Evolutionary conservation across 2,113 vertebrate genomes (phyloP).

Genomic region (Osmerus eperlanus): DNA sequence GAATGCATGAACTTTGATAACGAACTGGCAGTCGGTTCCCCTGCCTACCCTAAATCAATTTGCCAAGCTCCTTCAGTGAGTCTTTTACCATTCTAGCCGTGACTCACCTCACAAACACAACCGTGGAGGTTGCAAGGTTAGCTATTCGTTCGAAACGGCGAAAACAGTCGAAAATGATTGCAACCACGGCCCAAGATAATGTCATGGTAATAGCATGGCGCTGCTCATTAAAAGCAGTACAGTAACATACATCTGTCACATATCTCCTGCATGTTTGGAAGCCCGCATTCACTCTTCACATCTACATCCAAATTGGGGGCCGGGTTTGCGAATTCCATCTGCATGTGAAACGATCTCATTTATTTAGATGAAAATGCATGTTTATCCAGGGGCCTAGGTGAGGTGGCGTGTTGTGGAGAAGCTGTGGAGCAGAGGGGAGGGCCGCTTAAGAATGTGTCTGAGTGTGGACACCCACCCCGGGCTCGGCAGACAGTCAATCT

Average conservation of each 20-base stretch:
- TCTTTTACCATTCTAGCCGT: conserved; percentile 54
- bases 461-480: conserved; percentile 47
- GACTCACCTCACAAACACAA: neutral
- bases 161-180: conserved; percentile 65
- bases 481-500: conserved; percentile 57
- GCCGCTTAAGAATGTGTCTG: conserved; percentile 45
- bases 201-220: conserved; percentile 41
- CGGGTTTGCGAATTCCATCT: conserved; percentile 42
- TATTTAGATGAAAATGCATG: conserved; percentile 52
- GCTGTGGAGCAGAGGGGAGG: conserved; percentile 35
- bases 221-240: conserved; percentile 47
- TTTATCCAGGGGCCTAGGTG: neutral
- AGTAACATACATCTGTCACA: conserved; percentile 39
- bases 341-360: conserved; percentile 50
- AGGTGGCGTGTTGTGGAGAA: conserved; percentile 39
- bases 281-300: conserved; percentile 60
- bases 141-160: conserved; percentile 51
- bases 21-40: conserved; percentile 60
- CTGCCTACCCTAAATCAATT: conserved; percentile 70
- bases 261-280: conserved; percentile 49
- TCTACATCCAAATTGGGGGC: conserved; percentile 63
- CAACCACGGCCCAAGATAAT: conserved; percentile 33
- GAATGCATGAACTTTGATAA: conserved; percentile 76
- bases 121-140: conserved; percentile 40
- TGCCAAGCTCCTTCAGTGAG: conserved; percentile 56